Evolutionary conservation across 2,113 vertebrate genomes (phyloP), one percentile per base, ranked within the genome.

Genomic region (Butorides virescens): DNA sequence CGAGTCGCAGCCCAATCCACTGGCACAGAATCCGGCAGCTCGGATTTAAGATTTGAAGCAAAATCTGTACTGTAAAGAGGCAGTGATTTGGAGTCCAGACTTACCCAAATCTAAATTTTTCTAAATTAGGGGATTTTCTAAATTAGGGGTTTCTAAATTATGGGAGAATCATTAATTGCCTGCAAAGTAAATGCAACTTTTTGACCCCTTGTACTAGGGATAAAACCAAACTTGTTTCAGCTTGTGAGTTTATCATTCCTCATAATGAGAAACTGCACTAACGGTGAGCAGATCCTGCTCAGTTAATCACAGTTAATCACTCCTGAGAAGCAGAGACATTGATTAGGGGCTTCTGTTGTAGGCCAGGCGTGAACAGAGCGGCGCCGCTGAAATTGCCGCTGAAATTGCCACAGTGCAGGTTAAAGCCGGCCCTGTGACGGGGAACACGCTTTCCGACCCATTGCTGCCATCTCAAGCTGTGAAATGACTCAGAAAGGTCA

Each of bases 341-440:
- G 2, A 44, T 19, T 2, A 47, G 49, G 27, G 20, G 1, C 39
- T 29, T 15, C 49, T 32, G 49, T 19, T 42, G n/a, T 4, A 58
- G 61, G 65, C 32, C 20, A 52, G 30, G 47, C 9, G 21, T 9
- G 32, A 72, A 37, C 20, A 47, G 34, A 81, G 42, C 21, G 2
- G 11, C 13, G 2, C 9, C 2, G 2, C 2, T 32, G 30, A 6
- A 42, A 34, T 2, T 7, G 2, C 9, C 2, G 2, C 2, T 32
- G 30, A 6, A 42, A 34, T 2, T 7, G 46, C 72, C 83, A 17
- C 36, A 3, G 37, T 12, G 47, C 18, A 39, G n/a, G 44, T 10
- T 13, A 19, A 47, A 32, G 18, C 10, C 2, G 7, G 8, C 44
- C 82, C 19, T 22, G 68, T 3, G 63, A 50, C 23, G 26, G 8